Evolutionary conservation across 2,797 vertebrate species (phyloP).

Genomic region (Enteromius unitaeniatus): DNA sequence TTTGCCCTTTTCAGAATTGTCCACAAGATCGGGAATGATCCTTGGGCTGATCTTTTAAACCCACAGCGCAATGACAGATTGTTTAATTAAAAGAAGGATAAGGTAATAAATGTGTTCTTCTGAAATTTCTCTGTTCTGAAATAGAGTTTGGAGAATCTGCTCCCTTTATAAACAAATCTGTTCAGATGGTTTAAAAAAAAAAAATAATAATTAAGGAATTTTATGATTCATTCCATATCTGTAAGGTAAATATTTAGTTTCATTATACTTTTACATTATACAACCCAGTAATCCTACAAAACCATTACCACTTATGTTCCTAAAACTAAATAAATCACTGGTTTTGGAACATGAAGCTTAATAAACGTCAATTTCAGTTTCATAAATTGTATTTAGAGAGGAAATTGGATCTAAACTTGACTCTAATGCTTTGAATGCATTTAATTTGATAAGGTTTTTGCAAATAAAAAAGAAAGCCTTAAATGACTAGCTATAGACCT

Average conservation of each 20-base stretch:
- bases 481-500: neutral
- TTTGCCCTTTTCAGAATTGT: neutral
- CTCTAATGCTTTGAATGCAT: neutral
- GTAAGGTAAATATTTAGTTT: neutral
- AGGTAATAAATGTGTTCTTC: neutral
- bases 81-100: neutral
- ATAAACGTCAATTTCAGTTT: neutral
- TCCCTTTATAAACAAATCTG: neutral
- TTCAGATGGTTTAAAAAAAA: neutral
- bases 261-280: neutral
- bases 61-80: neutral
- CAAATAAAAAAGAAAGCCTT: neutral
- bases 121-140: neutral
- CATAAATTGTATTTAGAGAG: neutral
- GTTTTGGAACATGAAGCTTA: neutral
- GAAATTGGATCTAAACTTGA: neutral
- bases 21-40: neutral
- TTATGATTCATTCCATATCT: neutral
- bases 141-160: neutral
- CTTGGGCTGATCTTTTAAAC: neutral
- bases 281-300: neutral
- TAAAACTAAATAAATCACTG: neutral
- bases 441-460: neutral
- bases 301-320: neutral
- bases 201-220: neutral